Conservation (phyloP, 1,140 invertebrate genomes). For the Aphis gossypii region DNA sequence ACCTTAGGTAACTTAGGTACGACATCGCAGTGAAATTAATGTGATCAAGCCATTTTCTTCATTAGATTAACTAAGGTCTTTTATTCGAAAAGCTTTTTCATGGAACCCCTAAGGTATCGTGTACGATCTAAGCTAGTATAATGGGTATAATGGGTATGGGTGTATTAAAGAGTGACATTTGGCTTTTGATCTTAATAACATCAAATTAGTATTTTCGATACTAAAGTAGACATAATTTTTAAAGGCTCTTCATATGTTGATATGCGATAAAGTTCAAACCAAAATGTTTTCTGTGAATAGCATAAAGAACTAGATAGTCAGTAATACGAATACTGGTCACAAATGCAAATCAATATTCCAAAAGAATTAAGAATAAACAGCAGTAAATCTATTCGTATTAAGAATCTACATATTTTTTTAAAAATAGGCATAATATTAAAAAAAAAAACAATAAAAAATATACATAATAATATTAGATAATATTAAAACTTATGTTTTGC, state of each 20-base stretch:
- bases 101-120: not conserved
- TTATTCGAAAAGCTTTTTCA: not conserved
- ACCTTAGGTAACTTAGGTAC: no score
- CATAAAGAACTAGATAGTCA: not conserved
- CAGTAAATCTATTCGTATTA: no score
- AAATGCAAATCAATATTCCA: not conserved
- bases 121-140: not conserved
- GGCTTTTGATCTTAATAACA: not conserved
- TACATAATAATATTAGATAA: no score
- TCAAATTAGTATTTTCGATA: not conserved
- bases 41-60: not conserved
- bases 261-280: not conserved
- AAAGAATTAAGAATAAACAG: no score
- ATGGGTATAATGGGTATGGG: not conserved
- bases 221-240: not conserved
- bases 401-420: no score
- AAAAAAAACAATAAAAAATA: no score
- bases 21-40: not conserved
- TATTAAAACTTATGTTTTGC: no score
- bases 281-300: not conserved
- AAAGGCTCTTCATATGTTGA: not conserved
- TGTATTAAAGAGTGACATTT: not conserved
- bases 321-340: not conserved
- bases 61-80: not conserved
- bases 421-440: no score